Evolutionary conservation across 2,797 vertebrate genomes (phyloP).

Genomic region (Lateolabrax maculatus): DNA sequence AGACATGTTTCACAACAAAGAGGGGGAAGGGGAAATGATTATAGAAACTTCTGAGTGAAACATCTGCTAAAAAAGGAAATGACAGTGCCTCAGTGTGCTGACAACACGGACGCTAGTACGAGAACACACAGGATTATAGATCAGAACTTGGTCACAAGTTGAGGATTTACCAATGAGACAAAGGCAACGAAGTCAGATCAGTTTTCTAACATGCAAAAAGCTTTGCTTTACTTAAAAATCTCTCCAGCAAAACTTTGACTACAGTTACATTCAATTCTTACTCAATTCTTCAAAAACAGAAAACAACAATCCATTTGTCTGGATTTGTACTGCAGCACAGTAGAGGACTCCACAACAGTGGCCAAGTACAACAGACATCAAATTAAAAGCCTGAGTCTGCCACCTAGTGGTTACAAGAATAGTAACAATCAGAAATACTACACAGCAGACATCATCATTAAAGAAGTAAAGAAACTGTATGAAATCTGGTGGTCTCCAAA

Average conservation of each 20-base stretch:
- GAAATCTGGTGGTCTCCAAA: not conserved
- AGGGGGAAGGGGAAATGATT: slow-evolving; percentile 35
- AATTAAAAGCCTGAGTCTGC: slow-evolving; percentile 46
- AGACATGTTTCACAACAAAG: slow-evolving; percentile 24
- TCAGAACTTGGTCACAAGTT: slow-evolving; percentile 39
- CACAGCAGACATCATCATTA: not conserved
- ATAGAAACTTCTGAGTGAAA: slow-evolving; percentile 20
- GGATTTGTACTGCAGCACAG: not conserved
- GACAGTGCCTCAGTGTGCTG: slow-evolving; percentile 4
- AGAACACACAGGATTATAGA: slow-evolving; percentile 15
- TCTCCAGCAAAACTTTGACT: not conserved
- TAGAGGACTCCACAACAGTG: not conserved
- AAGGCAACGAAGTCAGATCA: not conserved
- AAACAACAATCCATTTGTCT: not conserved
- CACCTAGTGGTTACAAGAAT: slow-evolving; percentile 58
- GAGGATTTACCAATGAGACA: slow-evolving; percentile 11
- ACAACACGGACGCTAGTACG: not conserved
- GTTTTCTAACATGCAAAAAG: slow-evolving; percentile 7
- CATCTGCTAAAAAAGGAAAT: slow-evolving; percentile 49
- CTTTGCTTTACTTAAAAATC: not conserved
- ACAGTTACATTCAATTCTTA: not conserved
- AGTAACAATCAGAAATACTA: not conserved
- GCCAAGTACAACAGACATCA: not conserved
- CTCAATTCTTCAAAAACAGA: not conserved
- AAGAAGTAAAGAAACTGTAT: not conserved